A percentile compares a stretch with the other conserved stretches of the same genome.
These are phyloP conservation scores for Ceyx cyanopectus DNA, from an alignment of 2,113 vertebrate species.

Conservation along the genomic window DNA sequence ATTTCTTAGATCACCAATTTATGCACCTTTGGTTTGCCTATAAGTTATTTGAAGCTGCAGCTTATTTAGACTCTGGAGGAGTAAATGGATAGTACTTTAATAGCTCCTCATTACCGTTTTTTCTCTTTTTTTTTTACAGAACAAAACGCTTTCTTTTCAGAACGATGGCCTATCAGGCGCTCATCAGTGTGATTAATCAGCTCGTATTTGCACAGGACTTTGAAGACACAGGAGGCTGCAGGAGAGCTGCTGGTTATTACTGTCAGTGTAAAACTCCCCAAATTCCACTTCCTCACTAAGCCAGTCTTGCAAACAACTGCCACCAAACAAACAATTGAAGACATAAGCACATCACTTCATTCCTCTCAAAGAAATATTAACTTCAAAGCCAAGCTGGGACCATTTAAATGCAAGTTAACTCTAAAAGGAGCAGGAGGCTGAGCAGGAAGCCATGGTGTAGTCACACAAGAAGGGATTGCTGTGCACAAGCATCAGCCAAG, in stretches of 20 bases:
- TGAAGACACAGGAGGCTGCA: background rate
- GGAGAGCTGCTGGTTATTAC: background rate
- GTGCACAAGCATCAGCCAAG: background rate
- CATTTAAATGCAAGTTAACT: constrained; percentile 22
- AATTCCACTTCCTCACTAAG: constrained; percentile 31
- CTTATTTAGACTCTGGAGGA: background rate
- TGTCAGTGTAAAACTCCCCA: background rate
- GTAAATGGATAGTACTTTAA: constrained; percentile 6
- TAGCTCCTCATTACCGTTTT: background rate
- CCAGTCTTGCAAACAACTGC: background rate
- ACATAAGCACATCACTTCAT: background rate
- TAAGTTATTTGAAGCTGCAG: background rate
- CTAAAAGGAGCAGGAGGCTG: background rate
- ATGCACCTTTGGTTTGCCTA: background rate
- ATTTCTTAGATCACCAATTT: background rate
- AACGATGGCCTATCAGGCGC: background rate
- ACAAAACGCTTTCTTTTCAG: background rate
- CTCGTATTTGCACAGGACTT: background rate
- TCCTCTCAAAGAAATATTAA: constrained; percentile 21
- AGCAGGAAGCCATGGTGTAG: background rate
- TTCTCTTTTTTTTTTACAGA: background rate
- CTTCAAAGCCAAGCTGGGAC: constrained; percentile 27
- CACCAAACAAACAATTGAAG: background rate
- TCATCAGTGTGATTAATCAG: constrained; percentile 36
- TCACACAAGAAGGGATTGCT: background rate